Percentiles rank a stretch among this genome's conserved stretches.
Evolutionary conservation across 2,113 vertebrate genomes (phyloP).

Genomic region (Spea multiplicata): DNA sequence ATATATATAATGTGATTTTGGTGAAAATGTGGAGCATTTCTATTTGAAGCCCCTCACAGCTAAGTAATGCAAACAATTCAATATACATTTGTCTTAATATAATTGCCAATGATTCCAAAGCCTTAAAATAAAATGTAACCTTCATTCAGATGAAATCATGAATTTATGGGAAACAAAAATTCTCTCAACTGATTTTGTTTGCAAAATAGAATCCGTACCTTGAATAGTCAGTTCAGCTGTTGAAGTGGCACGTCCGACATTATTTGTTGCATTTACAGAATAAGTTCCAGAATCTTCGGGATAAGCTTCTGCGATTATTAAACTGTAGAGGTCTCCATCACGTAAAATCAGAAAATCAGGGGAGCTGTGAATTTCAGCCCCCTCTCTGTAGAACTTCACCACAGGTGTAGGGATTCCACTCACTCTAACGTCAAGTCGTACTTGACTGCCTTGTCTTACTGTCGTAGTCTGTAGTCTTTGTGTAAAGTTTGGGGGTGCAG

Average conservation of each 20-base stretch:
- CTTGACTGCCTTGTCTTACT: constrained; percentile 92
- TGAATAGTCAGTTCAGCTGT: constrained; percentile 93
- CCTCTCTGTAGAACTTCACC: constrained; percentile 96
- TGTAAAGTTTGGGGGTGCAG: constrained; percentile 87
- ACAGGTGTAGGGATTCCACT: constrained; percentile 95
- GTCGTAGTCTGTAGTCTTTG: constrained; percentile 93
- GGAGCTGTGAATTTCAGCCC: constrained; percentile 98
- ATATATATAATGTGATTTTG: too few relatives aligned
- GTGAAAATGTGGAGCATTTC: too few relatives aligned
- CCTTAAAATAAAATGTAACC: neutral
- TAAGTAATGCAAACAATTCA: too few relatives aligned
- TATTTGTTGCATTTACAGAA: constrained; percentile 93
- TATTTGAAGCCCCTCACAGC: too few relatives aligned
- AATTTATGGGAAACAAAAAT: neutral
- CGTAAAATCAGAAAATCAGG: constrained; percentile 92
- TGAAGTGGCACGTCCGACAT: constrained; percentile 92
- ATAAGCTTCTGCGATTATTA: constrained; percentile 91
- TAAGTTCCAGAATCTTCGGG: constrained; percentile 96
- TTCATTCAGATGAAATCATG: too few relatives aligned
- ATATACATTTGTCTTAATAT: too few relatives aligned
- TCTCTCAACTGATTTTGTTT: neutral
- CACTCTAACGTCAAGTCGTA: constrained; percentile 87
- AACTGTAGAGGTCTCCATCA: constrained; percentile 91
- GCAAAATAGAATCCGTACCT: constrained; percentile 62
- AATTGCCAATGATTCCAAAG: too few relatives aligned